phyloP scores from a whole-genome alignment of 23 tunicate species.

The Trididemnum clinides region DNA sequence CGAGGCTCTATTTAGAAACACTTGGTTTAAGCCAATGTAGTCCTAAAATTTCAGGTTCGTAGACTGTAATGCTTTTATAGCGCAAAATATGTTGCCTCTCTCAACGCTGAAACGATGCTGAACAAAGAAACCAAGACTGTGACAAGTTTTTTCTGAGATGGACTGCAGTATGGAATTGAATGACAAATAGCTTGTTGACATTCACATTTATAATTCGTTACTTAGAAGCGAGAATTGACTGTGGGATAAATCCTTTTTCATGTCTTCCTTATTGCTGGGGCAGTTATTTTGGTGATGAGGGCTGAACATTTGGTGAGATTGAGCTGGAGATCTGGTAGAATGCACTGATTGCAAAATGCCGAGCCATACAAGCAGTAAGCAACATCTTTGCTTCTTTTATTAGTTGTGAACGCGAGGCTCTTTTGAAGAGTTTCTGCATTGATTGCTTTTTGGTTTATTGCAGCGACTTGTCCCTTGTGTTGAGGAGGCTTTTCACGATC shows the following conservation, averaged over 20 bases:
- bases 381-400: not conserved
- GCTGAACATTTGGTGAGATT: not conserved
- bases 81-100: not conserved
- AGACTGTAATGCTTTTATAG: not conserved
- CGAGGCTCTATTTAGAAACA: too few species aligned
- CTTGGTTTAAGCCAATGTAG: not conserved
- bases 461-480: not conserved
- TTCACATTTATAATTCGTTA: not conserved
- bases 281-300: not conserved
- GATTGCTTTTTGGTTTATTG: not conserved
- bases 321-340: not conserved
- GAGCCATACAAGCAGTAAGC: not conserved
- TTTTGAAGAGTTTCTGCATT: not conserved
- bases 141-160: not conserved
- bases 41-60: not conserved
- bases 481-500: not conserved
- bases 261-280: not conserved
- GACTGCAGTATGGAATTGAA: not conserved
- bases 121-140: not conserved
- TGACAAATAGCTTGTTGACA: not conserved
- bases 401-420: not conserved
- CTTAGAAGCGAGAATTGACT: not conserved
- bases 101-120: not conserved
- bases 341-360: not conserved
- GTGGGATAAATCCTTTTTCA: not conserved